Conservation (phyloP, 2,113 vertebrate genomes). For the Speoplatyrhinus poulsoni region DNA sequence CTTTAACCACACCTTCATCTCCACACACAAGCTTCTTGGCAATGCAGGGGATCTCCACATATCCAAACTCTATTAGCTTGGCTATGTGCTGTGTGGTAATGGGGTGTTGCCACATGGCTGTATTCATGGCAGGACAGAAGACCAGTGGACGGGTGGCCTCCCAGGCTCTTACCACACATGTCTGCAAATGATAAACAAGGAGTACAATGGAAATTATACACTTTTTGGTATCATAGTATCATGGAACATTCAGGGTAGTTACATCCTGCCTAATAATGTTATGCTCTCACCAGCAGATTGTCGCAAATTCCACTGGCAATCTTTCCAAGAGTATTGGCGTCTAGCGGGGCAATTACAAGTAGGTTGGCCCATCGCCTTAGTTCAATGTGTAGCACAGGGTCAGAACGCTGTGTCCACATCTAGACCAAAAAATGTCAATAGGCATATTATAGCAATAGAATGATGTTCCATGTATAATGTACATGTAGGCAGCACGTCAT, state of each 20-base stretch:
- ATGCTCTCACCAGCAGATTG: conserved; percentile 89
- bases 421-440: conserved; percentile 47
- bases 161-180: conserved; percentile 93
- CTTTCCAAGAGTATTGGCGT: conserved; percentile 96
- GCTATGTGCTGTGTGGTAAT: conserved; percentile 85
- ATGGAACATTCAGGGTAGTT: no score
- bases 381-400: conserved; percentile 94
- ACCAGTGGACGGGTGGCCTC: conserved; percentile 86
- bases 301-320: conserved; percentile 93
- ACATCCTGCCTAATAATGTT: no score
- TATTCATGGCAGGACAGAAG: conserved; percentile 99
- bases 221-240: no score
- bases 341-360: conserved; percentile 89
- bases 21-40: conserved; percentile 91
- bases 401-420: conserved; percentile 86
- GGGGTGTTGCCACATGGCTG: conserved; percentile 95
- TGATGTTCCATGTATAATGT: conserved; percentile 19
- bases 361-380: conserved; percentile 93
- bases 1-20: conserved; percentile 85
- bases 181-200: conserved; percentile 66
- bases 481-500: neutral
- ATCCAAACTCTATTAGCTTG: conserved; percentile 86
- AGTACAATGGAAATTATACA: neutral
- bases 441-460: neutral
- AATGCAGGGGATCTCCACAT: conserved; percentile 89